These are phyloP conservation scores for Serranus cabrilla DNA, from an alignment of 2,797 vertebrate genomes.

Conservation along the genomic window DNA sequence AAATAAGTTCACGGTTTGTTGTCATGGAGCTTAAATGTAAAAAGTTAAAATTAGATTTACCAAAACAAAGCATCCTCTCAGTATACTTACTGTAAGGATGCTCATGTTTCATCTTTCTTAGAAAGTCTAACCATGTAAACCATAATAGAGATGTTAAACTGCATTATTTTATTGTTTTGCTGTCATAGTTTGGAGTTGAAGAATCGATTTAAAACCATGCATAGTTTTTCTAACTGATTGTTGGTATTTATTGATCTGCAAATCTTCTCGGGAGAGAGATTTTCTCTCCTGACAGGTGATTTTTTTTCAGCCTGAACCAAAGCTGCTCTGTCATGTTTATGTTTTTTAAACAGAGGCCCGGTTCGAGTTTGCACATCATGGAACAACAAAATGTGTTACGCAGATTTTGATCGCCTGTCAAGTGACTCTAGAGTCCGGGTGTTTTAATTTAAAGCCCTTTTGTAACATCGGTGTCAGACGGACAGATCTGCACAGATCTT, in stretches of 20 bases:
- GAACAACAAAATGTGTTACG: conserved; percentile 22
- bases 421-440: not conserved
- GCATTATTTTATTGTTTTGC: not conserved
- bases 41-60: conserved; percentile 13
- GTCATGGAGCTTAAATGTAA: conserved; percentile 4
- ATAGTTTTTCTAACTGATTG: not conserved
- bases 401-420: not conserved
- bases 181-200: conserved; percentile 12
- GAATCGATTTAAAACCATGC: not conserved
- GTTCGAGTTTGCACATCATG: conserved; percentile 54
- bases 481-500: conserved; percentile 12
- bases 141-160: conserved; percentile 17
- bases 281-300: conserved; percentile 10
- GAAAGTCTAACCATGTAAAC: conserved; percentile 7
- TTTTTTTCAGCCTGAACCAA: conserved; percentile 44
- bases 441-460: conserved; percentile 29
- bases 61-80: conserved; percentile 3
- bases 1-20: not conserved
- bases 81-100: not conserved
- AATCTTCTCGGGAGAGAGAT: conserved; percentile 36
- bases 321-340: conserved; percentile 44
- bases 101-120: conserved; percentile 13
- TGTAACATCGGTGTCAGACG: not conserved
- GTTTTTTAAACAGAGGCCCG: not conserved
- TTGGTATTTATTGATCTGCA: conserved; percentile 52